These are phyloP conservation scores for Mesaphorura yosii DNA, from an alignment of 1,140 invertebrate species.

Conservation along the genomic window DNA sequence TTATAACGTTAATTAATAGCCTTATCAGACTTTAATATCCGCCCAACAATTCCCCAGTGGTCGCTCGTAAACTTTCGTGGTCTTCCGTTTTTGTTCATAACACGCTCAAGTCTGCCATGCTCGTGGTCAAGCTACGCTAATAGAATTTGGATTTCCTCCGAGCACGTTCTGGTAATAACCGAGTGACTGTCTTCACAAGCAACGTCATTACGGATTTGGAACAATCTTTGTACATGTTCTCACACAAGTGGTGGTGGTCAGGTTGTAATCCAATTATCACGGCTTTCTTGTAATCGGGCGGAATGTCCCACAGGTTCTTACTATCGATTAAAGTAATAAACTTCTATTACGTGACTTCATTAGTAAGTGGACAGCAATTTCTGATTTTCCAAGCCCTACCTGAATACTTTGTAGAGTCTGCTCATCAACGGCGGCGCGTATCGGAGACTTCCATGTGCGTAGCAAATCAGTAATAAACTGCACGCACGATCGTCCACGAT, in stretches of 20 bases:
- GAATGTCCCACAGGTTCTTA: neutral
- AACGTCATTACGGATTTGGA: slow-evolving; percentile 10
- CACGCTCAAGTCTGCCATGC: no score
- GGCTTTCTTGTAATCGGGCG: neutral
- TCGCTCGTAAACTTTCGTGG: no score
- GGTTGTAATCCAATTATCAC: slow-evolving; percentile 8
- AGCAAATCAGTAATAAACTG: neutral
- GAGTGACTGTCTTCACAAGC: slow-evolving; percentile 9
- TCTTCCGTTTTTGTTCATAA: no score
- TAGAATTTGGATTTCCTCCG: neutral
- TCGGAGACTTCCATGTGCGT: neutral
- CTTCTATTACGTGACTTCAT: neutral
- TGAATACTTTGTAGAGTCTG: neutral
- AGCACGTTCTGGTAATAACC: neutral
- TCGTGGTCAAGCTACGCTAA: no score
- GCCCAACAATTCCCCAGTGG: no score
- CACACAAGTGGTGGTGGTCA: neutral
- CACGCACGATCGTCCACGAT: no score
- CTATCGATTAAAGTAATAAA: neutral
- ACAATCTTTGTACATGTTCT: neutral
- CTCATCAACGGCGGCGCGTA: neutral
- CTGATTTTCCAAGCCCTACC: neutral
- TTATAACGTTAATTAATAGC: no score
- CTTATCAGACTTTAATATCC: no score
- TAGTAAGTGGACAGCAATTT: neutral